Evolutionary conservation across 1,140 invertebrate species (phyloP).

Genomic region (Potamilus streckersoni): DNA sequence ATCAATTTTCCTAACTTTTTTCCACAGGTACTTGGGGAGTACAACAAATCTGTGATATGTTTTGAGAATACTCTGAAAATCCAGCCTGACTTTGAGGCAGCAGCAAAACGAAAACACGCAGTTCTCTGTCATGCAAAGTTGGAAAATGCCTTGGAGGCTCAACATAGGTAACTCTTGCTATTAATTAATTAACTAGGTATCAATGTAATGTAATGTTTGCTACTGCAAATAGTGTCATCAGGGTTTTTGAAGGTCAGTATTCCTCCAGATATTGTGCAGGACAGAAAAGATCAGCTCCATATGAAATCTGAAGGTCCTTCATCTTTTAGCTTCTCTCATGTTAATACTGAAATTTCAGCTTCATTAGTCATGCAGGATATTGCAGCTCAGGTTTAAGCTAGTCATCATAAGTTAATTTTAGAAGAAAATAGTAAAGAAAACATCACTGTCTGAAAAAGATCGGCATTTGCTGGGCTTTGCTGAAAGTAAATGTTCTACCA

Average conservation of each 20-base stretch:
- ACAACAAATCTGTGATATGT: conserved; percentile 72
- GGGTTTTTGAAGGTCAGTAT: background rate
- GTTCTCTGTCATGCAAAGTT: conserved; percentile 79
- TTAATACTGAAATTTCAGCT: no score
- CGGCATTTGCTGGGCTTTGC: no score
- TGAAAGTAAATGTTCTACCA: no score
- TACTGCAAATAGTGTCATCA: background rate
- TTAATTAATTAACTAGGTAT: background rate
- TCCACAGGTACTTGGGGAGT: conserved; percentile 69
- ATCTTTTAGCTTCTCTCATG: no score
- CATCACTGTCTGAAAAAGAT: no score
- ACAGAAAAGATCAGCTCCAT: background rate
- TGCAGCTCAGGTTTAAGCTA: no score
- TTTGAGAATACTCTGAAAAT: conserved; percentile 80
- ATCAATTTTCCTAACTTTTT: no score
- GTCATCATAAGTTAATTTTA: no score
- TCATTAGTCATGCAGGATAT: no score
- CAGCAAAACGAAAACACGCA: conserved; percentile 75
- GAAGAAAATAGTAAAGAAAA: no score
- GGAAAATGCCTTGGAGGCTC: conserved; percentile 74
- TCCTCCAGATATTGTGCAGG: background rate
- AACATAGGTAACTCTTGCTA: conserved; percentile 74
- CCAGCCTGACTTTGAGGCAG: conserved; percentile 72
- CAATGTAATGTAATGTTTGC: background rate
- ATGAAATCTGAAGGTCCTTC: no score